These are phyloP conservation scores for Hexactinellida sp. DNA, from an alignment of 37 sponge, comb jelly and placozoan genomes.

Conservation along the genomic window DNA sequence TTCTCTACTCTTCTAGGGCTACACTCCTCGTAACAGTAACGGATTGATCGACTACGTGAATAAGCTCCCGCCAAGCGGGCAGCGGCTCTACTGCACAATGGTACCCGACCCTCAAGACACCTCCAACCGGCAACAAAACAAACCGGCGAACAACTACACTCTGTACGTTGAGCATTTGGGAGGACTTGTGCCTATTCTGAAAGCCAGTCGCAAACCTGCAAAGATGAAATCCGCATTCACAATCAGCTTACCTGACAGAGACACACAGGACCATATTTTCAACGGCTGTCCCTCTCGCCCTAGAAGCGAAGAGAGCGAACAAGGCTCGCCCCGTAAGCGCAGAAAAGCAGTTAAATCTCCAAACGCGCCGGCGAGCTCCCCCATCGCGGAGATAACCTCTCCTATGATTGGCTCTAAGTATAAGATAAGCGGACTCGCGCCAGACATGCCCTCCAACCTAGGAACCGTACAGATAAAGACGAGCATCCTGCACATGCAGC, in stretches of 20 bases:
- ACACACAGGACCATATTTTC: slow-evolving; percentile 5
- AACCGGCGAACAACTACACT: slow-evolving; percentile 61
- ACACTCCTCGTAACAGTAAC: slow-evolving; percentile 17
- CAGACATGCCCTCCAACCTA: slow-evolving; percentile 38
- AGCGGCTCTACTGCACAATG: slow-evolving; percentile 74
- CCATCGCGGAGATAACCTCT: slow-evolving; percentile 68
- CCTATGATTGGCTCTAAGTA: slow-evolving; percentile 76
- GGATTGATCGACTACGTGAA: slow-evolving; percentile 46
- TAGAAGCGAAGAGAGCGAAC: background rate
- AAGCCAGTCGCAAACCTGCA: slow-evolving; percentile 40
- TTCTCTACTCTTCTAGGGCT: background rate
- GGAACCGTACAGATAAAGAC: slow-evolving; percentile 69
- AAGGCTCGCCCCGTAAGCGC: background rate
- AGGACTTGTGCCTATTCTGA: slow-evolving; percentile 58
- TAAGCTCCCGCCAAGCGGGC: slow-evolving; percentile 44
- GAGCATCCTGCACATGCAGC: slow-evolving; percentile 80
- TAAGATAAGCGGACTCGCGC: slow-evolving; percentile 52
- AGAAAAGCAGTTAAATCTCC: slow-evolving; percentile 10
- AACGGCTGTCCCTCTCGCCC: background rate
- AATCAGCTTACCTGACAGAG: slow-evolving; percentile 36
- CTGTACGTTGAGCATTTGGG: slow-evolving; percentile 84
- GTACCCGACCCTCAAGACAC: slow-evolving; percentile 27
- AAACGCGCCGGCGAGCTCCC: background rate
- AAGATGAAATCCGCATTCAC: slow-evolving; percentile 64
- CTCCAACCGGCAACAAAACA: slow-evolving; percentile 14